These are phyloP conservation scores for Perizoma flavofasciatum DNA, from an alignment of 2,888 invertebrate species.

Conservation along the genomic window DNA sequence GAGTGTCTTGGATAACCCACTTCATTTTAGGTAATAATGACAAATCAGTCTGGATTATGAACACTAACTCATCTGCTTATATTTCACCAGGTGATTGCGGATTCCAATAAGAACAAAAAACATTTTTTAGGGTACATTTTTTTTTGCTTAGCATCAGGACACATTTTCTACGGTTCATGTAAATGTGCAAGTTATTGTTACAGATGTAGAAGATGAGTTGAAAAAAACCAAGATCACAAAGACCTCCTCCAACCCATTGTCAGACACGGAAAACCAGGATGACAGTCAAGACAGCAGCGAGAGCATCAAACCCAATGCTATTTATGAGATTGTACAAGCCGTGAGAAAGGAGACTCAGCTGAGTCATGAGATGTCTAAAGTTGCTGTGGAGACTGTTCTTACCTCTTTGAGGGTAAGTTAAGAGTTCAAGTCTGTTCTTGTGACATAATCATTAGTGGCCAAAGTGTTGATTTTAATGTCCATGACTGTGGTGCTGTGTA, in stretches of 20 bases:
- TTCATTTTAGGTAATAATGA: too few species aligned
- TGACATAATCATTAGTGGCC: not conserved
- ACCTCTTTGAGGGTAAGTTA: constrained; percentile 70
- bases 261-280: constrained; percentile 77
- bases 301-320: constrained; percentile 78
- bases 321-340: constrained; percentile 91
- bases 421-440: not conserved
- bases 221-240: constrained; percentile 50
- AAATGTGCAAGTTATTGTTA: too few species aligned
- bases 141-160: too few species aligned
- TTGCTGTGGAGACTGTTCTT: constrained; percentile 92
- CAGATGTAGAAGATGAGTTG: constrained; percentile 55
- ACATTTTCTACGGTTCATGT: too few species aligned
- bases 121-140: too few species aligned
- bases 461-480: too few species aligned
- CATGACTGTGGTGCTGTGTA: too few species aligned
- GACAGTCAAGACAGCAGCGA: constrained; percentile 80
- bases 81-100: too few species aligned
- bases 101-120: too few species aligned
- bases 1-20: too few species aligned
- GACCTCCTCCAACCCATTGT: constrained; percentile 63
- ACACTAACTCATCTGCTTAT: too few species aligned
- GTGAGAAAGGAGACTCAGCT: constrained; percentile 93
- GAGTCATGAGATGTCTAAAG: constrained; percentile 93
- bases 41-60: too few species aligned